Evolutionary conservation across 2,888 invertebrate genomes (phyloP), one percentile per base, ranked within the genome.

Genomic region (Synergus laeviventris): DNA sequence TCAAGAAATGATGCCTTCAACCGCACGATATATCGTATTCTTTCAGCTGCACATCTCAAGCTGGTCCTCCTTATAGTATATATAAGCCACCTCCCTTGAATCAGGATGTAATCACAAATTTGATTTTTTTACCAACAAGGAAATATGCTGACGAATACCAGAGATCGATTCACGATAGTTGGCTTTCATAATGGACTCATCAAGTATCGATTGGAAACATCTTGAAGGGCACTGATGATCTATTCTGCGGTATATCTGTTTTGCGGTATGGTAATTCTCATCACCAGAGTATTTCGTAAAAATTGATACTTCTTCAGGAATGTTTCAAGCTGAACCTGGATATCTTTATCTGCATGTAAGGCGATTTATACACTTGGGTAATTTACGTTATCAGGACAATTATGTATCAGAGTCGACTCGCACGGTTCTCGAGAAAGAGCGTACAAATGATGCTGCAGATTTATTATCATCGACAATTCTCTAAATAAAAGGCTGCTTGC

Each of bases 21-120:
- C 74, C 78, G 76, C 73, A 54, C 78, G 79, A 80, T 84, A 80
- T 84, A 80, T 81, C 84, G 75, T 78, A 76, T 86, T 81, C 81
- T 73, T 39, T 45, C 66, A 59, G 24, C 42, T 42, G 36, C 39
- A 73, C 64, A 62, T 70, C 31, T 49, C n/a, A 11, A 36, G 31
- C 11, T 49, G 36, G 31, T 81, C 78, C 54, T 77, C 70, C 76
- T 76, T 78, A 74, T n/a, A n/a, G n/a, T n/a, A n/a, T 31, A 5
- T 31, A 31, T 78, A 79, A 80, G 76, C 77, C 80, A 80, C 78
- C 78, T 80, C 73, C 64, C 62, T 64, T 78, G 76, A 74, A 78
- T 78, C 78, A 79, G 77, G 74, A 79, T 59, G 77, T 78, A 79
- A 84, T 81, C 78, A 76, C 73, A 56, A 54, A 70, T 49, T 70